Percentiles rank a stretch among this genome's conserved stretches.
These are phyloP conservation scores for Trachemys scripta DNA, from an alignment of 2,113 vertebrate species.

Conservation along the genomic window DNA sequence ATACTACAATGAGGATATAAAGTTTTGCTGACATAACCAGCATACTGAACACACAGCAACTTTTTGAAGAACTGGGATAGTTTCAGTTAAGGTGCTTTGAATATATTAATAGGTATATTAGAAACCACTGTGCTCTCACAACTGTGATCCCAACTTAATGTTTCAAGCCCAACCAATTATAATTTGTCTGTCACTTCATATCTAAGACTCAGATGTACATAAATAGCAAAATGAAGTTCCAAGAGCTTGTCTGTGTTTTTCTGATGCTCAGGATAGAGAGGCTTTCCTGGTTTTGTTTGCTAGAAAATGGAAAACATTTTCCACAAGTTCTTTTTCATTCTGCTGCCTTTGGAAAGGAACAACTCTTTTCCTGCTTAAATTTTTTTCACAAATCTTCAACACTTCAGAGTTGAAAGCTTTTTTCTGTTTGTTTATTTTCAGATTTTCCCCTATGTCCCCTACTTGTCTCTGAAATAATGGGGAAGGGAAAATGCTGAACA, in stretches of 20 bases:
- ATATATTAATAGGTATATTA: conserved; percentile 63
- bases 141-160: conserved; percentile 44
- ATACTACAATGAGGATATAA: conserved; percentile 53
- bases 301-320: neutral
- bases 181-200: conserved; percentile 38
- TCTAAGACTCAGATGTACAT: neutral
- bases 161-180: neutral
- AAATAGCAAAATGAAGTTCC: neutral
- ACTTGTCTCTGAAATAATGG: neutral
- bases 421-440: neutral
- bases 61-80: conserved; percentile 55
- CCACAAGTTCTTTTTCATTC: neutral
- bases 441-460: neutral
- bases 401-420: neutral
- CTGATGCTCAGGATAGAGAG: neutral
- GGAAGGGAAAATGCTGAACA: neutral
- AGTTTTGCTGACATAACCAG: conserved; percentile 69
- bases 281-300: neutral
- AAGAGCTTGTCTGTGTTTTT: neutral
- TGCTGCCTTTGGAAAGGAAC: neutral
- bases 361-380: neutral
- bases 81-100: conserved; percentile 56
- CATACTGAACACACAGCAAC: conserved; percentile 58
- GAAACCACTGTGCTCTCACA: conserved; percentile 54
- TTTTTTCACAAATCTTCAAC: neutral